Evolutionary conservation across 2,113 vertebrate species (phyloP), one percentile per base, ranked within the genome.

Genomic region (Eleginops maclovinus): DNA sequence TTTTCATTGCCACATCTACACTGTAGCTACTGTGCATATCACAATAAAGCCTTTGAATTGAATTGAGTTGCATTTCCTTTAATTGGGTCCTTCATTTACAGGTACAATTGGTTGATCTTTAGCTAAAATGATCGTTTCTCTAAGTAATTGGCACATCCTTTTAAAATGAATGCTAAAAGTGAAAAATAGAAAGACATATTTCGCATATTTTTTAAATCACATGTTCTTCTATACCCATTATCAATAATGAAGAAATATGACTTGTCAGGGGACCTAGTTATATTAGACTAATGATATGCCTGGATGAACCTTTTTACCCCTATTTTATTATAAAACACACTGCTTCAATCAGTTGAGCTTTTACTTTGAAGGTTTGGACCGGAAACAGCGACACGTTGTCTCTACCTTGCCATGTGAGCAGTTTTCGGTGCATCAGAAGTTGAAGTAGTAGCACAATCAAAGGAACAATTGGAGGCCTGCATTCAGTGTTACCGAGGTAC

Each of bases 401-500:
- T 53, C 0, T 0, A 21, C 3, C 41, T 76, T 61, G 47, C 31
- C 56, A 7, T 0, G 24, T 8, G 28, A 4, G 9, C 22, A 24
- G 24, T 54, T 60, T 44, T 79, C 40, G 46, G 64, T 78, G 72
- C 54, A 62, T 58, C 21, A 47, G 31, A 49, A 24, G 28, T 63
- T 59, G 56, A 72, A 77, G 40, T 50, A 69, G 77, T 22, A 79
- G 77, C 22, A 41, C 65, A 58, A 22, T 31, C 54, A 46, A 1
- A 51, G 31, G 19, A 64, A 63, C 49, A 56, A 15, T 46, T 41
- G 46, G 58, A 78, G 71, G 17, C 21, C 19, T 81, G 78, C 28
- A 51, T 66, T 56, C 31, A 36, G 31, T 7, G 31, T 71, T 16
- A 40, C 51, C 67, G 58, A 88, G 89, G 93, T 93, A 82, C 76